Evolutionary conservation across 2,888 invertebrate genomes (phyloP).

Genomic region (Rhaphigaster nebulosa): DNA sequence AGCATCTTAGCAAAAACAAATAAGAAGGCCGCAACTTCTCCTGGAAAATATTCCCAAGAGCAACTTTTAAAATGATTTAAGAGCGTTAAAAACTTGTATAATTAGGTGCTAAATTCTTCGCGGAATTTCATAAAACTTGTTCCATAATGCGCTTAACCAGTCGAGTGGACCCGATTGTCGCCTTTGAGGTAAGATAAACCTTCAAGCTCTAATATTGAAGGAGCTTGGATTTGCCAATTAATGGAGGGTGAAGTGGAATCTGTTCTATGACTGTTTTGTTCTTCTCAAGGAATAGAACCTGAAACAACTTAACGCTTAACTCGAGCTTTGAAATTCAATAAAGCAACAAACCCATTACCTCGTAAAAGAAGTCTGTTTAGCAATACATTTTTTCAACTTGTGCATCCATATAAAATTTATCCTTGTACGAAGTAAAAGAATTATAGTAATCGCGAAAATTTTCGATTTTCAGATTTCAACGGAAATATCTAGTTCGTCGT

Average conservation of each 20-base stretch:
- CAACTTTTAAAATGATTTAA: background rate
- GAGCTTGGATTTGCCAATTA: background rate
- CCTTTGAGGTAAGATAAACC: background rate
- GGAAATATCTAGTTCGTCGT: too few species aligned
- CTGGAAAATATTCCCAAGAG: background rate
- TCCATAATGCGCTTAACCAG: background rate
- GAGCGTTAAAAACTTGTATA: background rate
- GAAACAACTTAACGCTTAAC: too few species aligned
- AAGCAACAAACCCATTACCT: too few species aligned
- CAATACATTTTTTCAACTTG: too few species aligned
- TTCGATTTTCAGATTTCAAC: too few species aligned
- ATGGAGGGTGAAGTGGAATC: background rate
- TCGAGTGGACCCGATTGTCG: background rate
- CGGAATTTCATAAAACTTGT: background rate
- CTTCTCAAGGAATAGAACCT: too few species aligned
- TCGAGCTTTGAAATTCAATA: too few species aligned
- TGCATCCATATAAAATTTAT: too few species aligned
- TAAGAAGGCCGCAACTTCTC: background rate
- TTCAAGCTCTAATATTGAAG: background rate
- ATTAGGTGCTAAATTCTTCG: background rate
- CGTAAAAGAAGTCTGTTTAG: too few species aligned
- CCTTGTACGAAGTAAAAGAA: too few species aligned
- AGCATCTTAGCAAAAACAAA: background rate
- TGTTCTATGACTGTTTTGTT: too few species aligned
- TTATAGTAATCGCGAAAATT: too few species aligned